Conservation (phyloP, 37 sponge, comb jelly and placozoan genomes). For the Mnemiopsis leidyi region DNA sequence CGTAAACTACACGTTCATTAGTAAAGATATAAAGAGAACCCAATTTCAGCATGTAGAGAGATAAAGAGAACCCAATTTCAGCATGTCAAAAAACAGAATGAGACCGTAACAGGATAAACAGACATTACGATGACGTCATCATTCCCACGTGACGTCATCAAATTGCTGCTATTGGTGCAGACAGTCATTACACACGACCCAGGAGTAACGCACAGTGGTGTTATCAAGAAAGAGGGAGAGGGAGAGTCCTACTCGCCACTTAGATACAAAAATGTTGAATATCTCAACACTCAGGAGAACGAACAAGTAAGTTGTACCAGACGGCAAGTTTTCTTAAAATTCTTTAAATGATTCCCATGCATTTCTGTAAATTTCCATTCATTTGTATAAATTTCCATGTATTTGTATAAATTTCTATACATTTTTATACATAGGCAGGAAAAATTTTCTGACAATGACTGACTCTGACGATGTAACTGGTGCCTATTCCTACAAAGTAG, state of each 20-base stretch:
- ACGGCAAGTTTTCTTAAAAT: too few species aligned
- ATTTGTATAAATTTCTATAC: too few species aligned
- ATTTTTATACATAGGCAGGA: too few species aligned
- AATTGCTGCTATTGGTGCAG: not conserved
- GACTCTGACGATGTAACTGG: too few species aligned
- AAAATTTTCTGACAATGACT: not conserved
- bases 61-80: not conserved
- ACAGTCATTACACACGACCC: not conserved
- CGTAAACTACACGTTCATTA: too few species aligned
- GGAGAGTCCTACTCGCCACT: not conserved
- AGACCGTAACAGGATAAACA: too few species aligned
- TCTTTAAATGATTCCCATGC: too few species aligned
- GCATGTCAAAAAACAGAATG: not conserved
- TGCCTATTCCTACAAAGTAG: too few species aligned
- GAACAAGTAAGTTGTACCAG: not conserved
- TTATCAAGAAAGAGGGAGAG: not conserved
- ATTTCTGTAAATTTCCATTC: too few species aligned
- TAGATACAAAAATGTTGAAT: not conserved
- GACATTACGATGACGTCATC: not conserved
- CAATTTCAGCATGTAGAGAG: not conserved
- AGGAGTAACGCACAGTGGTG: not conserved
- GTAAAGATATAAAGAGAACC: not conserved
- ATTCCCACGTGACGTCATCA: not conserved
- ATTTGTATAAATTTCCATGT: too few species aligned
- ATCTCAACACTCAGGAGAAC: not conserved